phyloP scores from a whole-genome alignment of 1,140 invertebrate genomes.

The Hesperophylax magnus region DNA sequence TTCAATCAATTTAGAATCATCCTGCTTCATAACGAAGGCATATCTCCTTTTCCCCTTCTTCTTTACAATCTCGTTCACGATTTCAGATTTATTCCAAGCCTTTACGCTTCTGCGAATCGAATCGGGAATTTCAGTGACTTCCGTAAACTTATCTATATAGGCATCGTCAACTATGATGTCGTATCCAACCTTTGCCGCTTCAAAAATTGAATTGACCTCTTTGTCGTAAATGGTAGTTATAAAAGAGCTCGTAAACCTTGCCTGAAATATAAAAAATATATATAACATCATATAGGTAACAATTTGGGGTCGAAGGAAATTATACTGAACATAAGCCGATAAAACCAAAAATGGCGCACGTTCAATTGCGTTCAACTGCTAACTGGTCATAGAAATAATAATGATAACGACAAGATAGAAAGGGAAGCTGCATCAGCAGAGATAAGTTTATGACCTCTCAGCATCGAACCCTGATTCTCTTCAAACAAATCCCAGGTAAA shows the following conservation, averaged over 20 bases:
- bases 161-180: constrained; percentile 7
- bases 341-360: no score
- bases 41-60: neutral
- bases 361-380: no score
- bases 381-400: no score
- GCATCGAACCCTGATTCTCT: no score
- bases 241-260: neutral
- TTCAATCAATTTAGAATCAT: constrained; percentile 5
- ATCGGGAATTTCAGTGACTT: neutral
- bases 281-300: neutral
- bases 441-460: no score
- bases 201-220: constrained; percentile 9
- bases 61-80: constrained; percentile 2
- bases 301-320: no score
- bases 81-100: neutral
- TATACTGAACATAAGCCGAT: no score
- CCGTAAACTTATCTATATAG: constrained; percentile 17
- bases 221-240: neutral
- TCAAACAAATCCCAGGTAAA: no score
- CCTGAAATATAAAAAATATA: constrained; percentile 32
- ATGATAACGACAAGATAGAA: no score
- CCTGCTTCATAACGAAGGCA: neutral
- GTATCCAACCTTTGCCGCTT: neutral
- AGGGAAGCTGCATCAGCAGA: no score
- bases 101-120: neutral